These are phyloP conservation scores for Ormyrus labotus DNA, from an alignment of 2,888 invertebrate genomes.

Conservation along the genomic window DNA sequence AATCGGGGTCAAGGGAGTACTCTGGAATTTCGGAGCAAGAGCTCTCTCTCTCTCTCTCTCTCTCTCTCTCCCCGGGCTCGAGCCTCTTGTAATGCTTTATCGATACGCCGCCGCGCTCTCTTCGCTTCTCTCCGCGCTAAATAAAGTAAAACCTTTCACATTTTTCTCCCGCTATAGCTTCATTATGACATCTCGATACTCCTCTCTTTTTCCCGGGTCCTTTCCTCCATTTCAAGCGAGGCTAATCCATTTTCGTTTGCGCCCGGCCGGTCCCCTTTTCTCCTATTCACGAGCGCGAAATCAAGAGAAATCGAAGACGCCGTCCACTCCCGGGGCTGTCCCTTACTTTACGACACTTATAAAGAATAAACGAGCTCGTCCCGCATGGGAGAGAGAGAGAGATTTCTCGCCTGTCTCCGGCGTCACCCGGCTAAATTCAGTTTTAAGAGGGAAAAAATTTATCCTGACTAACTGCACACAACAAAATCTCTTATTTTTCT, in stretches of 20 bases:
- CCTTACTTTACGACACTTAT: slow-evolving; percentile 5
- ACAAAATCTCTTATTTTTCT: too few relatives aligned
- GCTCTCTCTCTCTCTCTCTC: neutral
- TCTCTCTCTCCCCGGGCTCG: neutral
- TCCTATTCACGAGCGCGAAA: slow-evolving; percentile 37
- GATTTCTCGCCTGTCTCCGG: neutral
- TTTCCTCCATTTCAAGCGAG: neutral
- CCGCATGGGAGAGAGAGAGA: neutral
- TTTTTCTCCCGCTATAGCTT: neutral
- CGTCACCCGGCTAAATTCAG: neutral
- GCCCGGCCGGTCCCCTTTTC: neutral
- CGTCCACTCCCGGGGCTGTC: neutral
- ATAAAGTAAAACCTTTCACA: slow-evolving; percentile 21
- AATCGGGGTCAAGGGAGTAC: slow-evolving; percentile 49
- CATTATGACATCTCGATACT: neutral
- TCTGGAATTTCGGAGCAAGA: slow-evolving; percentile 33
- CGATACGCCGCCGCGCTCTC: neutral
- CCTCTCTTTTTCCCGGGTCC: neutral
- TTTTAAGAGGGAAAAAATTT: too few relatives aligned
- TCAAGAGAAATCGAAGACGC: slow-evolving; percentile 49
- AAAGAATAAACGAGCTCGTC: slow-evolving; percentile 30
- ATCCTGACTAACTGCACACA: too few relatives aligned
- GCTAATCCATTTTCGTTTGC: slow-evolving; percentile 52
- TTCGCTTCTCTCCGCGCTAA: neutral
- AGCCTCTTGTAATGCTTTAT: slow-evolving; percentile 36